A percentile compares a stretch with the other conserved stretches of the same genome.
phyloP scores from a whole-genome alignment of 1,140 invertebrate genomes.

The Copidosoma floridanum region DNA sequence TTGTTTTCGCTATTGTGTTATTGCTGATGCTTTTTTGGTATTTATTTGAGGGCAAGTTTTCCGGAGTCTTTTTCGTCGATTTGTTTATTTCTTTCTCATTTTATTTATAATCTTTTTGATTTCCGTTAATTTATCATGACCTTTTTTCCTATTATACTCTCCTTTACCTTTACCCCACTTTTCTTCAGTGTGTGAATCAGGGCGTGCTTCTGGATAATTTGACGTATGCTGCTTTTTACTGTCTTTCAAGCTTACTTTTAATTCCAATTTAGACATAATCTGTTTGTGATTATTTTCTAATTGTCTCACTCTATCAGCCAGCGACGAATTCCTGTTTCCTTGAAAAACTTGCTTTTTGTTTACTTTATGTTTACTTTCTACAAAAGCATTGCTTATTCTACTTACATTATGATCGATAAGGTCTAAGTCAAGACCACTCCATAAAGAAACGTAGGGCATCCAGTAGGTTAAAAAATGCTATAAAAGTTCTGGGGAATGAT shows the following conservation, averaged over 20 bases:
- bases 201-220: background rate
- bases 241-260: background rate
- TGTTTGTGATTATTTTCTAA: background rate
- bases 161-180: background rate
- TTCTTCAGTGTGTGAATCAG: background rate
- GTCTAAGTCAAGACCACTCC: background rate
- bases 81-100: background rate
- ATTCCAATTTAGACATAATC: background rate
- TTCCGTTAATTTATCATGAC: background rate
- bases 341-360: background rate
- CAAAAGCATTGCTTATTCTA: background rate
- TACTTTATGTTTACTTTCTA: background rate
- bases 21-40: too few species aligned
- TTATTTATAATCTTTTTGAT: background rate
- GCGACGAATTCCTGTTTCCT: background rate
- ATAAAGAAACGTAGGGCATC: background rate
- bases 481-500: conserved; percentile 24
- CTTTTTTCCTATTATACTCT: background rate
- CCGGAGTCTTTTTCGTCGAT: too few species aligned
- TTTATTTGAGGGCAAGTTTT: too few species aligned
- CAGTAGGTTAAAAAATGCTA: background rate
- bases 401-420: background rate
- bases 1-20: too few species aligned
- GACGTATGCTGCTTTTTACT: background rate
- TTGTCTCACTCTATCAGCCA: background rate